These are phyloP conservation scores for Leucozona laternaria DNA, from an alignment of 2,888 invertebrate genomes.

Conservation along the genomic window DNA sequence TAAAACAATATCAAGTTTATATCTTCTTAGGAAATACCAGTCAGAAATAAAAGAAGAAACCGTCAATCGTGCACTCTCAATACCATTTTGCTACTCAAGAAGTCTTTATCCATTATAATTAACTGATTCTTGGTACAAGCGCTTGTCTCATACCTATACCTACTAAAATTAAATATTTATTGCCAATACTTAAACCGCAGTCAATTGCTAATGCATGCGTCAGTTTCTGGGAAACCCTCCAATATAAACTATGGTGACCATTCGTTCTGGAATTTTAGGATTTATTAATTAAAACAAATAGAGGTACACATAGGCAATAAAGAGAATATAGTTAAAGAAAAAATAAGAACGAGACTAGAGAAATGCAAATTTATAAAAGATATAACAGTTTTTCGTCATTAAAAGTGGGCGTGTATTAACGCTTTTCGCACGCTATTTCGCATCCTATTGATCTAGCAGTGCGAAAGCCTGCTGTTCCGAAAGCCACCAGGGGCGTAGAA, in stretches of 20 bases:
- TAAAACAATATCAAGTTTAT: background rate
- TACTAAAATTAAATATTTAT: conserved; percentile 31
- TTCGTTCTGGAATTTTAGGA: background rate
- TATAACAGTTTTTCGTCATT: too few species aligned
- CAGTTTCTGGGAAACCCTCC: conserved; percentile 33
- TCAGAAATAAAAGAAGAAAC: background rate
- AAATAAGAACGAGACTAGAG: too few species aligned
- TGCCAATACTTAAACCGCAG: conserved; percentile 3
- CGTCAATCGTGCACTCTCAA: background rate
- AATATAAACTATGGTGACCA: conserved; percentile 6
- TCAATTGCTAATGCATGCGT: conserved; percentile 2
- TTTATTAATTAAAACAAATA: background rate
- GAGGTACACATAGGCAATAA: too few species aligned
- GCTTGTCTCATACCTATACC: background rate
- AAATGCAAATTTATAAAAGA: too few species aligned
- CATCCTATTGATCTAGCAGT: too few species aligned
- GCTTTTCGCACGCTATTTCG: too few species aligned
- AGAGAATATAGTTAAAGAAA: too few species aligned
- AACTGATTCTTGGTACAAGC: background rate
- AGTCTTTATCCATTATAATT: background rate
- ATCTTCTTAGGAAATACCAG: background rate
- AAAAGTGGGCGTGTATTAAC: too few species aligned
- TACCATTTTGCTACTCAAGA: background rate
- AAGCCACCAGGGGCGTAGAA: too few species aligned
- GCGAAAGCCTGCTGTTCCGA: too few species aligned